Evolutionary conservation across 1,140 invertebrate genomes (phyloP).

Genomic region (Eubasilissa regina): DNA sequence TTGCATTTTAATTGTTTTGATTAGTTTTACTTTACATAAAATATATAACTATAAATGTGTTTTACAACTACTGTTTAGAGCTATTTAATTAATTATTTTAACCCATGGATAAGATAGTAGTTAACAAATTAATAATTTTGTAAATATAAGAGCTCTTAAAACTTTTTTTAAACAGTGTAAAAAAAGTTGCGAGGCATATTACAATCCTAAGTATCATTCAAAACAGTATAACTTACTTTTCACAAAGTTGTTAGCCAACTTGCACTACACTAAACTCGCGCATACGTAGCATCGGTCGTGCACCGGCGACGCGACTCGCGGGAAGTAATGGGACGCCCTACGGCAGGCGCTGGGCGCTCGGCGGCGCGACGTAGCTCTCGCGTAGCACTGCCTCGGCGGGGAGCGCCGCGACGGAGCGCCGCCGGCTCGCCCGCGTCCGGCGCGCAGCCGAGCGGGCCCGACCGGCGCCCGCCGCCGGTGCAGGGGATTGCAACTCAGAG

Average conservation of each 20-base stretch:
- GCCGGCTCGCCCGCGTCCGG: neutral
- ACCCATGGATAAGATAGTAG: too few relatives aligned
- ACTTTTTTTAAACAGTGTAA: too few relatives aligned
- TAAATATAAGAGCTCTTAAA: too few relatives aligned
- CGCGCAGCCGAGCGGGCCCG: neutral
- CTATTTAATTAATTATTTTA: too few relatives aligned
- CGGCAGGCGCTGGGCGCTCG: neutral
- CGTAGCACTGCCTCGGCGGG: constrained; percentile 16
- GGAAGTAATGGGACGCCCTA: constrained; percentile 6
- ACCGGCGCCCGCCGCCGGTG: neutral
- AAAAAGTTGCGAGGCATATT: too few relatives aligned
- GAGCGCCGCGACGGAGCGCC: neutral
- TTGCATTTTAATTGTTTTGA: too few relatives aligned
- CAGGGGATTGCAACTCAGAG: neutral
- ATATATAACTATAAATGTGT: too few relatives aligned
- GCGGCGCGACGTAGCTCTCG: constrained; percentile 27
- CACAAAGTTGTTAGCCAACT: neutral
- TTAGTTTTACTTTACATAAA: too few relatives aligned
- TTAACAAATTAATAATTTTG: too few relatives aligned
- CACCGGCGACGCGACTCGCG: neutral
- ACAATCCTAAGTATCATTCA: too few relatives aligned
- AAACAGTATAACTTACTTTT: too few relatives aligned
- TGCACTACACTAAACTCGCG: neutral
- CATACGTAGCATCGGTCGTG: neutral
- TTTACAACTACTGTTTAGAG: too few relatives aligned